Evolutionary conservation across 2,888 invertebrate species (phyloP), one percentile per base, ranked within the genome.

Genomic region (Nemurella pictetii): DNA sequence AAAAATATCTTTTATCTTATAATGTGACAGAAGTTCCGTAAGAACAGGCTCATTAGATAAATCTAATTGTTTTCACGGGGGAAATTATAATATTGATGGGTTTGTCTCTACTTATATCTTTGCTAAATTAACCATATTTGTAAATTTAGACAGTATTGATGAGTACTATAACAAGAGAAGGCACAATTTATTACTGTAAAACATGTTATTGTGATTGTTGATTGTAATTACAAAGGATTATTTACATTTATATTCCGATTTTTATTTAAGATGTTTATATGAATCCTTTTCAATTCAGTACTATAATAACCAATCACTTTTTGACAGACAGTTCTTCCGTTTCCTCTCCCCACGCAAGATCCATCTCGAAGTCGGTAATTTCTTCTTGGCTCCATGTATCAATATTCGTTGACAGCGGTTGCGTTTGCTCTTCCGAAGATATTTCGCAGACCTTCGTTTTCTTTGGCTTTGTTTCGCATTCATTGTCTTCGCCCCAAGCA

Each of bases 181-280:
- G 78, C 78, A 78, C 78, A 78, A 78, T 25, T 27, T 75, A 75
- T 75, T 27, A 25, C 28, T 78, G 78, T 78, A 78, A 78, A 78
- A n/a, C 78, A 78, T 78, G 78, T 78, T 78, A 78, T 30, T 28
- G 28, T 30, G n/a, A 78, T 30, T 30, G 78, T 78, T 78, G 78
- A 30, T 30, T 78, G 28, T 78, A 78, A 78, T 78, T 55, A 55
- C 55, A 78, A 78, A 78, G 29, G 78, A 78, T 78, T 78, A 78
- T 78, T 78, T 78, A 78, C 78, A 29, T 78, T 78, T 78, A 30
- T 30, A 5, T 78, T 7, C 4, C 4, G 78, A 75, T 9, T 75
- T 75, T 27, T 55, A 7, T 7, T 55, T 55, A n/a, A n/a, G n/a
- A n/a, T n/a, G n/a, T n/a, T n/a, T n/a, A 36, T 9, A 36, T 36